These are phyloP conservation scores for Belonocnema kinseyi DNA, from an alignment of 1,140 invertebrate genomes.

Conservation along the genomic window DNA sequence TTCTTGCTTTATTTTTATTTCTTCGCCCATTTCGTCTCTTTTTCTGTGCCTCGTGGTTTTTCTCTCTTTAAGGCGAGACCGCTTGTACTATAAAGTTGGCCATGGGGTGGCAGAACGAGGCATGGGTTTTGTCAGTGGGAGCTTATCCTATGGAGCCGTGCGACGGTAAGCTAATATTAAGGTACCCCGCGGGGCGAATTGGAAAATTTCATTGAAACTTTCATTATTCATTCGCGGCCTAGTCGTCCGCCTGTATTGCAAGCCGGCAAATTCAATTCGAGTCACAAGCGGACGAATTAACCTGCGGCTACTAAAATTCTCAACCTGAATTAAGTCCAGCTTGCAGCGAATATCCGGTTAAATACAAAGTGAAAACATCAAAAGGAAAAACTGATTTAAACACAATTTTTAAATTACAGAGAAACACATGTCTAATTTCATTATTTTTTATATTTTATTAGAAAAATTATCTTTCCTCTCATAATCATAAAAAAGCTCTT, in stretches of 20 bases:
- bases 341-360: not conserved
- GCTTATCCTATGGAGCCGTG: constrained; percentile 48
- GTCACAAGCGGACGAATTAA: constrained; percentile 67
- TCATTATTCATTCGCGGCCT: constrained; percentile 71
- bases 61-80: constrained; percentile 40
- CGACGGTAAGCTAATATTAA: constrained; percentile 73
- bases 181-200: constrained; percentile 72
- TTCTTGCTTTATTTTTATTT: constrained; percentile 18
- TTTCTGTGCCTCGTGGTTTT: constrained; percentile 39
- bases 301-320: constrained; percentile 35
- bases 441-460: no score
- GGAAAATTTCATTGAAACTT: constrained; percentile 75
- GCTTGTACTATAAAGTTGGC: constrained; percentile 24
- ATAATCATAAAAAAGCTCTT: no score
- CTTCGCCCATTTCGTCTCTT: constrained; percentile 21
- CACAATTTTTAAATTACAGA: not conserved
- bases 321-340: constrained; percentile 33
- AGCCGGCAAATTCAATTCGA: constrained; percentile 66
- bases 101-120: constrained; percentile 33
- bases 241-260: constrained; percentile 47
- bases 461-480: no score
- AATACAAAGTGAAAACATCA: not conserved
- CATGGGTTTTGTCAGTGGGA: constrained; percentile 39
- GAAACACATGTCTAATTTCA: no score
- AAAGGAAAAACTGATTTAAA: not conserved